Evolutionary conservation across 2,888 invertebrate genomes (phyloP), one percentile per base, ranked within the genome.

Genomic region (Troides aeacus): DNA sequence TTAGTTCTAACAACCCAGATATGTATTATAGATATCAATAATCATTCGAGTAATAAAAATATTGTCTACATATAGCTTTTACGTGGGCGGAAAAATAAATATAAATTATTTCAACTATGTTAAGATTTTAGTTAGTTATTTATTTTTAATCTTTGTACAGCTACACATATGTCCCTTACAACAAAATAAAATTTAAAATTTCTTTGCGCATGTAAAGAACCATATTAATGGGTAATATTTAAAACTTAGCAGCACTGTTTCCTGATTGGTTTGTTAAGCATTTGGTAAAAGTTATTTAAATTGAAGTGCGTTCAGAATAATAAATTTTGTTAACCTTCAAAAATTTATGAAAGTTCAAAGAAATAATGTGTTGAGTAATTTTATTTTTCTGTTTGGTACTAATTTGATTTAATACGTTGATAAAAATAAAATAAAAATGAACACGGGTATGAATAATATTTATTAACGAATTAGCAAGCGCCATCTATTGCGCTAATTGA

Each of bases 181-280:
- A 53, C 6, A 53, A 53, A 7, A n/a, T 4, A 10, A 50, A 46
- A 15, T 46, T 46, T 46, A 3, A 46, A 46, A 15, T 2, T 18
- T 53, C 6, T n/a, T 1, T n/a, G 6, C 1, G n/a, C 15, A 1
- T 53, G 18, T n/a, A 6, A 17, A 57, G n/a, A 57, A 24, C 36
- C 23, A 17, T 23, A 24, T 24, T 23, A 23, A 50, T 50, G 62
- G 61, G 56, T 66, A 63, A 56, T 30, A 42, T 62, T 61, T 68
- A 18, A 63, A 66, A 59, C 15, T 42, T 67, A 75, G 76, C 74
- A 79, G 76, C 74, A 73, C 77, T 50, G 62, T 67, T 68, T 70
- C 67, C 74, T 77, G 73, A 80, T 78, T 79, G 78, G 77, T 71
- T 72, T 59, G 66, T 69, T 68, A 70, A 62, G 68, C 70, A 64